phyloP scores from a whole-genome alignment of 2,797 vertebrate genomes.

The Aselliscus stoliczkanus region DNA sequence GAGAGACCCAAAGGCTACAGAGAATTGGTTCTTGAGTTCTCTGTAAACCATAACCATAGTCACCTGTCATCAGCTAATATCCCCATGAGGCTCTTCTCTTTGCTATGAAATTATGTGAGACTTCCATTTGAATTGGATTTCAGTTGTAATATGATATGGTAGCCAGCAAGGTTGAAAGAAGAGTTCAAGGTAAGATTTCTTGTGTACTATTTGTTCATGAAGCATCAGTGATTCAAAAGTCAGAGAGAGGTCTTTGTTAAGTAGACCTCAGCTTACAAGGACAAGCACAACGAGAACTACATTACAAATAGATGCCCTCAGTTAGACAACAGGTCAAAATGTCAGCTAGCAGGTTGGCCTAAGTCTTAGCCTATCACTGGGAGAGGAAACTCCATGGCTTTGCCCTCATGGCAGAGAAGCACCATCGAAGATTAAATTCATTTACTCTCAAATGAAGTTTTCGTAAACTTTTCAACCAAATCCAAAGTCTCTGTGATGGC shows the following conservation, averaged over 20 bases:
- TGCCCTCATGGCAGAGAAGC: background rate
- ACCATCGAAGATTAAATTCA: background rate
- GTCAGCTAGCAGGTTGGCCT: background rate
- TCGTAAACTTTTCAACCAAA: background rate
- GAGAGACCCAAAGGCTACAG: background rate
- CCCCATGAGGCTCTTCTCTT: background rate
- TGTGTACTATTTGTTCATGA: background rate
- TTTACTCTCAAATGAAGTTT: background rate
- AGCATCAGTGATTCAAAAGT: background rate
- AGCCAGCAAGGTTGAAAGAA: background rate
- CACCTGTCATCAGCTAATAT: background rate
- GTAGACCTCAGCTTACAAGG: background rate
- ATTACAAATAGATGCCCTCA: background rate
- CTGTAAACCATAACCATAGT: background rate
- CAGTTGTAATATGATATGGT: constrained; percentile 27
- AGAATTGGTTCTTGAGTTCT: constrained; percentile 14
- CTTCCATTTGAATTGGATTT: constrained; percentile 31
- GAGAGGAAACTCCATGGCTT: background rate
- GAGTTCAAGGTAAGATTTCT: background rate
- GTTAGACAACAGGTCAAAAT: background rate
- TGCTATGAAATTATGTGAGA: background rate
- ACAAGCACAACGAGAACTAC: background rate
- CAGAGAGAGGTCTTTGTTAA: background rate
- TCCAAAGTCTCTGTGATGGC: background rate
- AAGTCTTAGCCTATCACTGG: background rate